Conservation (phyloP, 2,797 vertebrate genomes). For the Gadopsis bispinosus region DNA sequence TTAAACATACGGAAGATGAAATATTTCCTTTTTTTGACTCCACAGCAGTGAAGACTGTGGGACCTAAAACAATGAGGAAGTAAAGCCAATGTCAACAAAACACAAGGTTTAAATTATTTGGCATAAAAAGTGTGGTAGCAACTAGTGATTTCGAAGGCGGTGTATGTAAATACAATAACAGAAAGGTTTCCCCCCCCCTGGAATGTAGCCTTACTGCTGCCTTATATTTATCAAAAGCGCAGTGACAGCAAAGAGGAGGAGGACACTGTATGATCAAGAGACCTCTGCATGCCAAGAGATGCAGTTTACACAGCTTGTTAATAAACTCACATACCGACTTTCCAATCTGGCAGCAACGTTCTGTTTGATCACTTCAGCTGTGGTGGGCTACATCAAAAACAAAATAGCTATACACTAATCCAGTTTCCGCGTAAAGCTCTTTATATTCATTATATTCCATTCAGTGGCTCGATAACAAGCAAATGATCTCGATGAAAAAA, state of each 20-base stretch:
- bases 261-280: constrained; percentile 24
- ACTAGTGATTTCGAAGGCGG: not conserved
- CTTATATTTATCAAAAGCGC: constrained; percentile 19
- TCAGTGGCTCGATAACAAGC: constrained; percentile 39
- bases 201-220: not conserved
- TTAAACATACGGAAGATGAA: not conserved
- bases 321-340: constrained; percentile 31
- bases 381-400: constrained; percentile 12
- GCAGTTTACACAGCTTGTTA: constrained; percentile 38
- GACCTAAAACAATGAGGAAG: not conserved
- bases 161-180: not conserved
- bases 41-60: not conserved
- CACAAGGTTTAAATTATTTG: not conserved
- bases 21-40: not conserved
- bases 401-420: constrained; percentile 7
- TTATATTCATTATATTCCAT: constrained; percentile 17
- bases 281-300: constrained; percentile 21
- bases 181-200: not conserved
- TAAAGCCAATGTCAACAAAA: not conserved
- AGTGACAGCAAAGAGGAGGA: constrained; percentile 20
- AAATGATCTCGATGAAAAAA: constrained; percentile 38
- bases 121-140: not conserved
- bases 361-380: constrained; percentile 34
- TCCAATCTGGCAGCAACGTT: constrained; percentile 25
- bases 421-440: constrained; percentile 18